Conservation (phyloP, 2,888 invertebrate genomes). For the Cephus pulcher region DNA sequence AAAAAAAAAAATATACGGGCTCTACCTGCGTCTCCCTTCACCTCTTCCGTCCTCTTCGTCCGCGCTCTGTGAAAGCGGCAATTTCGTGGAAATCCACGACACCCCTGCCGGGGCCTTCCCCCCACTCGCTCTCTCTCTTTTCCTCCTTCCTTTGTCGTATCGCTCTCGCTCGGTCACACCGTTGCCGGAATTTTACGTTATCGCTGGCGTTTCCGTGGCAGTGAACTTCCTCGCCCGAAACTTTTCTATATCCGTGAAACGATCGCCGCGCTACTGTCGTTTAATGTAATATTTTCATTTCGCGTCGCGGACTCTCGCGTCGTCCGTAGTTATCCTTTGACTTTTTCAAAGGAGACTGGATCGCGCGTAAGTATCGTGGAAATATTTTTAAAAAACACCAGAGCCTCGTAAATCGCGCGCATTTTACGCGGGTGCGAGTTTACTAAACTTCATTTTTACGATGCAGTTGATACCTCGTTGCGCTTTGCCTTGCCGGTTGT, state of each 20-base stretch:
- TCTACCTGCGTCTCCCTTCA: neutral
- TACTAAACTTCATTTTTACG: slow-evolving; percentile 37
- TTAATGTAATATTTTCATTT: neutral
- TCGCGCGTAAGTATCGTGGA: neutral
- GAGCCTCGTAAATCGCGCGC: neutral
- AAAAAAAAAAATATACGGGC: neutral
- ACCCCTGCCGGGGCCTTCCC: neutral
- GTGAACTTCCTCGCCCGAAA: slow-evolving; percentile 22
- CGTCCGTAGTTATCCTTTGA: neutral
- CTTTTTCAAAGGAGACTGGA: neutral
- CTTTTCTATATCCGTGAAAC: slow-evolving; percentile 38
- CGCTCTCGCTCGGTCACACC: neutral
- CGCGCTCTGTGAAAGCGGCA: slow-evolving; percentile 15
- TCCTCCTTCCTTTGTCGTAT: neutral
- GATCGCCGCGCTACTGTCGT: slow-evolving; percentile 5
- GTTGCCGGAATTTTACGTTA: neutral
- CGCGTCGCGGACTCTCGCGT: neutral
- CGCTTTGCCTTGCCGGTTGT: slow-evolving; percentile 37
- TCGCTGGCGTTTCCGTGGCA: neutral
- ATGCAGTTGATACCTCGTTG: slow-evolving; percentile 41
- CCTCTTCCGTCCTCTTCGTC: neutral
- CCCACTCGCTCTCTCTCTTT: neutral
- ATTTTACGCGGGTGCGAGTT: slow-evolving; percentile 27
- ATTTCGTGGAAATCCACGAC: slow-evolving; percentile 23
- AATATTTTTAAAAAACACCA: neutral